Base-by-base conservation (phyloP, 2,888 invertebrate species). In the Leuctra nigra region DNA sequence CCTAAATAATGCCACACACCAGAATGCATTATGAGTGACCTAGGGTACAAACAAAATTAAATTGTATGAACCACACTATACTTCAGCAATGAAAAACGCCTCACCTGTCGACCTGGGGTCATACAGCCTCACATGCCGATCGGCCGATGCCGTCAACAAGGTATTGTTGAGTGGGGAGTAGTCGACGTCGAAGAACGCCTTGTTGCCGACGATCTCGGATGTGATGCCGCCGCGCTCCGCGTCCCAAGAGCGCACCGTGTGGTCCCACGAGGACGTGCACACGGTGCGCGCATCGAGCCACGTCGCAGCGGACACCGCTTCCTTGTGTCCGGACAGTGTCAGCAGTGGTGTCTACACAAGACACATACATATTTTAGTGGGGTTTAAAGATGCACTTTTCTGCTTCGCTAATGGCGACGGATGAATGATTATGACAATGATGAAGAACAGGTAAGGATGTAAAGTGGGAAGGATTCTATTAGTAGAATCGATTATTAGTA, bases 221-320 rank as follows among this genome's bases (percentile, higher is more conserved):
- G 88, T 91, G 44, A 93, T 82, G 35, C 86, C 87, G 50, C 88
- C 90, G 48, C 89, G 73, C 66, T 91, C 88, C 44, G 90, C 79
- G 72, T 99, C 97, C 98, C 98, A 99, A 7, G 95, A 70, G 70
- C 91, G 87, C 14, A 99, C 76, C 1, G 95, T 89, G 69, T 98
- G 96, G 75, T 99, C 98, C 94, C 94, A 95, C 1, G 96, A 92
- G 54, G 87, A 82, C 0, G 95, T 92, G 7, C 91, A 78, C 1
- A 96, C 75, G 61, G 88, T 87, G 62, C 82, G 77, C 56, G 77
- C 77, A 16, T 61, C 62, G 65, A 87, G 80, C 96, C 97, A 99
- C 55, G 84, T 80, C 0, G 90, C 81, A 0, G 86, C 83, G 0
- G 91, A 90, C 16, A 99, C 82, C 13, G 87, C 88, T 72, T 98